Conservation (phyloP, 1,140 invertebrate genomes). For the Thaumatotibia leucotreta region DNA sequence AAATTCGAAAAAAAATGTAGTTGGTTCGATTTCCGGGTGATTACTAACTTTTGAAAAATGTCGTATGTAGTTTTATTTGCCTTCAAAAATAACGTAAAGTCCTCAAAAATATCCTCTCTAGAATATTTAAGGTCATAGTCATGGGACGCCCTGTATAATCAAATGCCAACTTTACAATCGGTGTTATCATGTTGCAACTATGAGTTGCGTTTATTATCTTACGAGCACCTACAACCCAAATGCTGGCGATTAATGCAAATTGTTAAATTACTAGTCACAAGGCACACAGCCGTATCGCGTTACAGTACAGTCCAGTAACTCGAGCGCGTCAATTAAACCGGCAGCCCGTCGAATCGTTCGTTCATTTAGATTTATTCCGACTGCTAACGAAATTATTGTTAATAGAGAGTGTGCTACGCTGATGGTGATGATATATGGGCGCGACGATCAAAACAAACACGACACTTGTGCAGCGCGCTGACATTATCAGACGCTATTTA, state of each 20-base stretch:
- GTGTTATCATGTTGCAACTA: neutral
- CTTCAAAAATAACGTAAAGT: too few relatives aligned
- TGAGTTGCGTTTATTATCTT: neutral
- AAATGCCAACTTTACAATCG: neutral
- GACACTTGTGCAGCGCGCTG: neutral
- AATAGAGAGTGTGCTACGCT: constrained; percentile 29
- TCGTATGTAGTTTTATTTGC: too few relatives aligned
- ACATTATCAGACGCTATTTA: neutral
- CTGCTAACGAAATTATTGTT: constrained; percentile 58
- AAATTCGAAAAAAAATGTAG: too few relatives aligned
- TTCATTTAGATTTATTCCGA: constrained; percentile 68
- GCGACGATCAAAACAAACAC: neutral
- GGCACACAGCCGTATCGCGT: constrained; percentile 34
- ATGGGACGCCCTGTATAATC: too few relatives aligned
- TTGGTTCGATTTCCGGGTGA: too few relatives aligned
- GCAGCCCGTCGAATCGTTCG: constrained; percentile 26
- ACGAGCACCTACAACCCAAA: neutral
- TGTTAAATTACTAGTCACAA: neutral
- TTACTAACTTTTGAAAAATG: too few relatives aligned
- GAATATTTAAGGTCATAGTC: too few relatives aligned
- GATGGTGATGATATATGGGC: constrained; percentile 21
- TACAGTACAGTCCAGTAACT: constrained; percentile 49
- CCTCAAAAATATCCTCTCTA: too few relatives aligned
- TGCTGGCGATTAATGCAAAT: neutral
- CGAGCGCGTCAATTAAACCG: constrained; percentile 56